Conservation (phyloP, 2,888 invertebrate genomes). For the Dryobotodes eremita region DNA sequence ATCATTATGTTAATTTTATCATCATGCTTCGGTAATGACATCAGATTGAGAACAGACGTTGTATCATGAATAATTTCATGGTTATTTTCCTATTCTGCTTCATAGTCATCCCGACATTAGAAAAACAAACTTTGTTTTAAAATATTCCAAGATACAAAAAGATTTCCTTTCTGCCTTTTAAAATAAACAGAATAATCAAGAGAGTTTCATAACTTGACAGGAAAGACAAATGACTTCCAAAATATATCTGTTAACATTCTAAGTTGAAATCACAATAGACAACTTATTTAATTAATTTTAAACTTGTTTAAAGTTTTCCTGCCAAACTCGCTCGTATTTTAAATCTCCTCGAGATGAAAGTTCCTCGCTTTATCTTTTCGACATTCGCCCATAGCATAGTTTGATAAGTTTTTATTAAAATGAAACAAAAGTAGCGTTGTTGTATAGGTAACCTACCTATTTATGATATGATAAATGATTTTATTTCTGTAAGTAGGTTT, state of each 20-base stretch:
- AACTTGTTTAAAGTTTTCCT: constrained; percentile 52
- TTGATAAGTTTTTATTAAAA: constrained; percentile 51
- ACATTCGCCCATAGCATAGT: constrained; percentile 48
- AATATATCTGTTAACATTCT: constrained; percentile 47
- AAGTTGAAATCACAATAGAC: constrained; percentile 54
- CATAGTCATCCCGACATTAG: background rate
- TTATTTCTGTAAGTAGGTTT: too few species aligned
- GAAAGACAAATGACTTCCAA: constrained; percentile 42
- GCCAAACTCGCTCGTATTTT: constrained; percentile 55
- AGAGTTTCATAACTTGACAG: constrained; percentile 28
- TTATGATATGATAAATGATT: too few species aligned
- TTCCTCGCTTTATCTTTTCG: constrained; percentile 63
- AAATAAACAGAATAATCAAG: constrained; percentile 10
- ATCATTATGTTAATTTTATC: constrained; percentile 10
- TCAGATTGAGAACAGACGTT: background rate
- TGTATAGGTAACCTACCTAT: background rate
- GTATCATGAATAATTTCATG: background rate
- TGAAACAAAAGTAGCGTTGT: constrained; percentile 11
- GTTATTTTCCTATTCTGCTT: background rate
- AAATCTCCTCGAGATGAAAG: constrained; percentile 57
- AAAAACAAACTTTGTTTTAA: background rate
- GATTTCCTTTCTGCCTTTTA: background rate
- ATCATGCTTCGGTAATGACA: background rate
- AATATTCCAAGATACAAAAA: background rate
- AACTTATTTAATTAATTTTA: constrained; percentile 63